phyloP scores from a whole-genome alignment of 2,113 vertebrate genomes.

The Upupa epops region DNA sequence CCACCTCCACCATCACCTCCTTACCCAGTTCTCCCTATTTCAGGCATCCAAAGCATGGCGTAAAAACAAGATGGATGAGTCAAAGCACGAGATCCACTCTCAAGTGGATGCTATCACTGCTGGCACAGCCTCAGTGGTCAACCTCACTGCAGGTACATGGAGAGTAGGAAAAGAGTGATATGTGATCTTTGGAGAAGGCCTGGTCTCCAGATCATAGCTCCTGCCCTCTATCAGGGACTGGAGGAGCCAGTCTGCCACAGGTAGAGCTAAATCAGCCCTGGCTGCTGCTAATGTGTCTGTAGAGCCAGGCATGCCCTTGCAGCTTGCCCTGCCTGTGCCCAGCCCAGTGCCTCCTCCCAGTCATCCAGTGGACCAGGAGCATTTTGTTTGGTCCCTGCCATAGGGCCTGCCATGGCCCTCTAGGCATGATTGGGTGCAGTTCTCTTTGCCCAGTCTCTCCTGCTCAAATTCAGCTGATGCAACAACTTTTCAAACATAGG shows the following conservation, averaged over 20 bases:
- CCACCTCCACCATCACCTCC: not conserved
- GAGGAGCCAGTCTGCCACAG: not conserved
- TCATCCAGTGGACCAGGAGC: not conserved
- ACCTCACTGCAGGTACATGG: slow-evolving; percentile 88
- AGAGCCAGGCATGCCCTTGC: not conserved
- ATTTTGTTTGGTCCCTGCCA: rapidly evolving
- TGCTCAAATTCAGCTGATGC: not conserved
- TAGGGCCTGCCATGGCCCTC: not conserved
- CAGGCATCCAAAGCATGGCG: slow-evolving; percentile 97
- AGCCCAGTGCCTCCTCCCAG: not conserved
- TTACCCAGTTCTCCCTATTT: not conserved
- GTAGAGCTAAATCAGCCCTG: not conserved
- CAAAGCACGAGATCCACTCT: slow-evolving; percentile 98
- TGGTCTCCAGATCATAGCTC: not conserved
- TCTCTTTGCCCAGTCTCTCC: not conserved
- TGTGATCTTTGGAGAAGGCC: not conserved
- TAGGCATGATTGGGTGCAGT: rapidly evolving
- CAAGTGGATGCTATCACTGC: slow-evolving; percentile 98
- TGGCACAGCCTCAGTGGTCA: slow-evolving; percentile 94
- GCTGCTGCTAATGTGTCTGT: not conserved
- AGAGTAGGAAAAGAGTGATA: not conserved
- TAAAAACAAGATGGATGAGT: slow-evolving; percentile 98
- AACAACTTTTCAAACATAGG: not conserved
- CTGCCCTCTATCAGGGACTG: not conserved
- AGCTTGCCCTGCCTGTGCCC: not conserved